Percentiles rank a stretch among this genome's conserved stretches.
phyloP scores from a whole-genome alignment of 2,113 vertebrate genomes.

The Hypanus sabinus region DNA sequence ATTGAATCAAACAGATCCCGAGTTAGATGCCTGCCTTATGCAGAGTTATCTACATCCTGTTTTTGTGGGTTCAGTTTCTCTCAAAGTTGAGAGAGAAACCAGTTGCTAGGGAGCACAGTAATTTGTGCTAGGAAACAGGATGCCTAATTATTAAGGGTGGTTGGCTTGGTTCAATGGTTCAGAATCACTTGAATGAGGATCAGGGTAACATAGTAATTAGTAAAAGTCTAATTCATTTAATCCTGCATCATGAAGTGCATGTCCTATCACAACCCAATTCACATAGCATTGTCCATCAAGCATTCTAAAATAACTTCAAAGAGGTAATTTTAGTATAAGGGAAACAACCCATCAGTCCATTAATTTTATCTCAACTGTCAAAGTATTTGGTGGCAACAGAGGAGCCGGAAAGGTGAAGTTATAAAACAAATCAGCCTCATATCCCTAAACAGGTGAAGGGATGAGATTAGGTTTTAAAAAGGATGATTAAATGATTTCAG shows the following conservation, averaged over 20 bases:
- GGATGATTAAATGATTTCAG: neutral
- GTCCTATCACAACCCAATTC: neutral
- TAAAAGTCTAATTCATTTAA: neutral
- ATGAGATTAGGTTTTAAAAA: neutral
- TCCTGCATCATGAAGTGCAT: neutral
- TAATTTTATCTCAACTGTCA: neutral
- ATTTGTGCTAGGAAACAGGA: neutral
- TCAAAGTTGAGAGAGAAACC: neutral
- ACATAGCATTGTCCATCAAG: neutral
- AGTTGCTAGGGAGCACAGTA: neutral
- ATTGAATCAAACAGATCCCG: neutral
- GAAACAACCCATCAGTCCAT: neutral
- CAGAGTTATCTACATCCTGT: neutral
- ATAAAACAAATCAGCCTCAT: neutral
- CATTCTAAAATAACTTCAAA: neutral
- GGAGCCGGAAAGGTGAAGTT: neutral
- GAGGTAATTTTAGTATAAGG: neutral
- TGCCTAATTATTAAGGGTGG: neutral
- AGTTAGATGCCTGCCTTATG: neutral
- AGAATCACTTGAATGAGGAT: neutral
- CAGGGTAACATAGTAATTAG: neutral
- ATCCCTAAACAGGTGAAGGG: neutral
- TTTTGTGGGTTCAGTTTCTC: neutral
- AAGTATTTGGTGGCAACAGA: neutral
- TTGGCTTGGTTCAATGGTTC: neutral